These are phyloP conservation scores for Ictidomys tridecemlineatus DNA, from an alignment of 2,113 vertebrate genomes.

Conservation along the genomic window DNA sequence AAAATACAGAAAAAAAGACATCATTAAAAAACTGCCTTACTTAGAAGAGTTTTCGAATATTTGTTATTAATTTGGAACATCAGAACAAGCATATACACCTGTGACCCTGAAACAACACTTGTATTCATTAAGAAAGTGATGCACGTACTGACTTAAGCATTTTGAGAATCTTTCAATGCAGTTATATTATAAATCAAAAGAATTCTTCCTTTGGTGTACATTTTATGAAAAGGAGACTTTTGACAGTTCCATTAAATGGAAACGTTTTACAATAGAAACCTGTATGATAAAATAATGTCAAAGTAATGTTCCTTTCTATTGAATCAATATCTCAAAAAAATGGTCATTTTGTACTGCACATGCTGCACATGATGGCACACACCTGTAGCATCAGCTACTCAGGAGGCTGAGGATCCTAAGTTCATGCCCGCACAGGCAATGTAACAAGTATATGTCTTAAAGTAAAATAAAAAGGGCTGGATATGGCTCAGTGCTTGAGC, in stretches of 20 bases:
- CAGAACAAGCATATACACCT: neutral
- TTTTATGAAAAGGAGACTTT: constrained; percentile 6
- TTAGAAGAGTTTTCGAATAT: neutral
- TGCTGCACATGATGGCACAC: neutral
- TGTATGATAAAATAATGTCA: neutral
- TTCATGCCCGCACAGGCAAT: neutral
- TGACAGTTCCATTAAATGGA: neutral
- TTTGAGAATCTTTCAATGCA: neutral
- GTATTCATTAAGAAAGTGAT: neutral
- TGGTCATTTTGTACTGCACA: neutral
- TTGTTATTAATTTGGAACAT: neutral
- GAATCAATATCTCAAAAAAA: neutral
- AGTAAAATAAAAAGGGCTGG: neutral
- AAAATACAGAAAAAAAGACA: neutral
- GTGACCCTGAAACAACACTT: neutral
- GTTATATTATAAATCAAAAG: neutral
- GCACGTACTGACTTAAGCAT: neutral
- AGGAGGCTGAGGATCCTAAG: neutral
- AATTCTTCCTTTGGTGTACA: neutral
- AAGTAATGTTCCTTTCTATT: neutral
- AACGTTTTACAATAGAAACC: constrained; percentile 39
- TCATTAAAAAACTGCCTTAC: neutral
- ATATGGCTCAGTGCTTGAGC: neutral
- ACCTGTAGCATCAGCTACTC: neutral
- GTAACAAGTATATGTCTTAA: neutral